phyloP scores from a whole-genome alignment of 2,888 invertebrate species.

The Polietes domitor region DNA sequence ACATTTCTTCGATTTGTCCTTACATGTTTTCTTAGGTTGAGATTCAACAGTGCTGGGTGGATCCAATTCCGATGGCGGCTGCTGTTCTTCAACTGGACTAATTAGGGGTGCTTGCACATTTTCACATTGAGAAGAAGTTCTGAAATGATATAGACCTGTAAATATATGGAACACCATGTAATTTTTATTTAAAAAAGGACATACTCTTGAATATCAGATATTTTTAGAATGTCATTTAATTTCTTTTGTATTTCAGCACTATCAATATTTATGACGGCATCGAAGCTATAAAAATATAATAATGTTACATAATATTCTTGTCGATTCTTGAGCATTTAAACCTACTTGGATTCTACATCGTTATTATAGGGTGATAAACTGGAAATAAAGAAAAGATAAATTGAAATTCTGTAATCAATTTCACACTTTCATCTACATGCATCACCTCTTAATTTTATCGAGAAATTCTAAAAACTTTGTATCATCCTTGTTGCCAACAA shows the following conservation, averaged over 20 bases:
- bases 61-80: conserved; percentile 56
- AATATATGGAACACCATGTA: no score
- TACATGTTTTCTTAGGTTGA: conserved; percentile 74
- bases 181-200: conserved; percentile 26
- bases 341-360: conserved; percentile 73
- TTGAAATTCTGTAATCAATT: background rate
- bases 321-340: conserved; percentile 39
- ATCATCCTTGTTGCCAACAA: conserved; percentile 77
- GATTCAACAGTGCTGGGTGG: conserved; percentile 69
- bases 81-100: conserved; percentile 65
- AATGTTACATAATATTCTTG: background rate
- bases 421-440: background rate
- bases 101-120: conserved; percentile 62
- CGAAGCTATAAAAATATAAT: conserved; percentile 56
- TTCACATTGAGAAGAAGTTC: conserved; percentile 58
- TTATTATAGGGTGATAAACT: conserved; percentile 76
- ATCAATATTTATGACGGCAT: conserved; percentile 71
- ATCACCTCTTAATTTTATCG: conserved; percentile 73
- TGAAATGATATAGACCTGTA: conserved; percentile 33
- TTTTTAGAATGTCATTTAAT: conserved; percentile 75
- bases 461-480: conserved; percentile 78
- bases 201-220: conserved; percentile 72
- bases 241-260: conserved; percentile 76
- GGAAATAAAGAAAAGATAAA: conserved; percentile 38
- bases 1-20: conserved; percentile 79